Base-by-base conservation (phyloP, 1,140 invertebrate species). In the Apis mellifera region DNA sequence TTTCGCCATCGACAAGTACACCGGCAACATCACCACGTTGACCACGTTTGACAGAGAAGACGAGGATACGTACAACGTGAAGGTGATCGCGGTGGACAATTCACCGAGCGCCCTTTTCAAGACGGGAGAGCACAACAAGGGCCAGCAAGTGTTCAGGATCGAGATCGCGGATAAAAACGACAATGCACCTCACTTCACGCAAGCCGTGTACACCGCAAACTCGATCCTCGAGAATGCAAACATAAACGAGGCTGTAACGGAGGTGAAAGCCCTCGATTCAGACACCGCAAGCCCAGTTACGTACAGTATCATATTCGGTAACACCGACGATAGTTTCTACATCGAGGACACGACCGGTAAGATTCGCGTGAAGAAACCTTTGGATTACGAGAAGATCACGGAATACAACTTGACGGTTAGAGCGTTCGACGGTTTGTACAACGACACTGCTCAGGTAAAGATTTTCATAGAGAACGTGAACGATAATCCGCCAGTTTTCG, bases 151-250 rank as follows among this genome's bases (percentile, higher is more conserved):
- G 74, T 98, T 98, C 89, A 95, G 96, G 81, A 98, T 99, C 82
- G 96, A 97, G 90, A 98, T 99, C 68, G 97, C 97, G 15, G 98
- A 99, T 93, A 97, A 97, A 92, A 98, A 98, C 91, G 98, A 98
- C 91, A 98, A 98, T 92, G 95, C 96, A 15, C 97, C 97, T 0
- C 95, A 95, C 83, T 98, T 98, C 92, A 96, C 96, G 19, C 94
- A 96, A 86, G 90, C 94, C 0, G 94, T 95, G 1, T 98, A 98
- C 93, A 94, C 96, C 9, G 97, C 97, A 0, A 96, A 97, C 87
- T 95, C 96, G 32, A 96, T 99, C 64, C 94, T 96, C 19, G 98
- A 99, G 95, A 96, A 97, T 91, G 96, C 97, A 2, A 97, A 98
- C 91, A 95, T 96, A 26, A 97, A 97, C 89, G 95, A 95, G 69